Conservation (phyloP, 2,888 invertebrate genomes). For the Agrypnus murinus region DNA sequence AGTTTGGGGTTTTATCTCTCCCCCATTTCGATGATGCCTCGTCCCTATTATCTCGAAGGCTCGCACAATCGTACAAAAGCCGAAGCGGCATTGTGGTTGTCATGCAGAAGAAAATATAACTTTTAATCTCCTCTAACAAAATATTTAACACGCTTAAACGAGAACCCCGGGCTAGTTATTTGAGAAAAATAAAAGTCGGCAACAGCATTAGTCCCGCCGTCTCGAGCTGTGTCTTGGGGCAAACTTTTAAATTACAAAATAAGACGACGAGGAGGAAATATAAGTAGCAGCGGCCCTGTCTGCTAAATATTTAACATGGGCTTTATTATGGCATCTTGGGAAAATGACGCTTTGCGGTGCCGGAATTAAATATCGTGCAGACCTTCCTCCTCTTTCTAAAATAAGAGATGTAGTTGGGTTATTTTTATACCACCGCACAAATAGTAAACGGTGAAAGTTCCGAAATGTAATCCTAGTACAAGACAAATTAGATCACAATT, state of each 20-base stretch:
- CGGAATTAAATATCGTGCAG: slow-evolving; percentile 62
- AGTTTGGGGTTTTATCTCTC: slow-evolving; percentile 29
- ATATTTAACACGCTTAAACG: slow-evolving; percentile 63
- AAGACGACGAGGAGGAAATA: slow-evolving; percentile 61
- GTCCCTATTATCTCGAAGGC: slow-evolving; percentile 33
- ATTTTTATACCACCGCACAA: slow-evolving; percentile 20
- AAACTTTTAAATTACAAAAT: slow-evolving; percentile 68
- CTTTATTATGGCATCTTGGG: slow-evolving; percentile 63
- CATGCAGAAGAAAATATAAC: slow-evolving; percentile 51
- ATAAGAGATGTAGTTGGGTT: slow-evolving; percentile 41
- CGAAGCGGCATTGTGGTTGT: slow-evolving; percentile 36
- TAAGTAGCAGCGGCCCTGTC: slow-evolving; percentile 62
- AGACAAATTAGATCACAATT: no score
- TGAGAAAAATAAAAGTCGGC: slow-evolving; percentile 64
- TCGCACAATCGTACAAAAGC: slow-evolving; percentile 32
- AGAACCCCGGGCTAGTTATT: slow-evolving; percentile 60
- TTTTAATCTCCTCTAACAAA: slow-evolving; percentile 61
- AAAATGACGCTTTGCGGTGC: slow-evolving; percentile 41
- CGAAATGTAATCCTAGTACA: no score
- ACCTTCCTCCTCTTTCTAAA: slow-evolving; percentile 58
- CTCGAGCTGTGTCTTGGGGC: slow-evolving; percentile 60
- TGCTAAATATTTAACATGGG: slow-evolving; percentile 67
- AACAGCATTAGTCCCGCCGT: slow-evolving; percentile 57
- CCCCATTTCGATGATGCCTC: slow-evolving; percentile 26
- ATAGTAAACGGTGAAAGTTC: neutral